Base-by-base conservation (phyloP, 2,888 invertebrate species). In the Brenthis hecate region DNA sequence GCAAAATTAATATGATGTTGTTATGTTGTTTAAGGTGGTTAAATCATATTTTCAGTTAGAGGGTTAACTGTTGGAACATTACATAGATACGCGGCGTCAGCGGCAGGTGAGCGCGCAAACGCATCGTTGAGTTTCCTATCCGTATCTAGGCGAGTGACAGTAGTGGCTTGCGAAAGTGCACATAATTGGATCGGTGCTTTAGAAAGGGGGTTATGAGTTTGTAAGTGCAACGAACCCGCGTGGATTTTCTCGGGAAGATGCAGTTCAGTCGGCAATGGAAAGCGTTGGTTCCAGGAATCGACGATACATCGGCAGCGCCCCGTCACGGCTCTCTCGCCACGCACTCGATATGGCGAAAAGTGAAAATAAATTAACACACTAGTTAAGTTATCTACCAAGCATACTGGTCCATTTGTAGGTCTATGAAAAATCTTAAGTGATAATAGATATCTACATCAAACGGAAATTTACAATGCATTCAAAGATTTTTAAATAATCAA, bases 141-240 rank as follows among this genome's bases (percentile, higher is more conserved):
- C 86, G 90, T 91, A 91, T 91, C 92, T 92, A 92, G 92, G 92
- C 92, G 87, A 91, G 89, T 88, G 91, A 91, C 91, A 91, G 92
- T 90, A 90, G 91, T 87, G 83, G 88, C 89, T 92, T 91, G 91
- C 91, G 93, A 93, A 93, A 93, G 93, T 93, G 91, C 92, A 92
- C 90, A 92, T 92, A 92, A 93, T 93, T 92, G 91, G 89, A 91
- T 92, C 91, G 91, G 86, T 84, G 91, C 92, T 91, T 91, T 91
- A 89, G 92, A 92, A 93, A 92, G 92, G 91, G 92, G 93, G 93
- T 92, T 93, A 93, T 89, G 92, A 91, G 92, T 91, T 91, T 91
- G 92, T 87, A 86, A 91, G 93, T 91, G 91, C 93, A 91, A 86
- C 89, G 93, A 93, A 92, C 93, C 87, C 87, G 84, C 82, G 77